Base-by-base conservation (phyloP, 2,888 invertebrate genomes). In the Gastracanthus pulcherrimus region DNA sequence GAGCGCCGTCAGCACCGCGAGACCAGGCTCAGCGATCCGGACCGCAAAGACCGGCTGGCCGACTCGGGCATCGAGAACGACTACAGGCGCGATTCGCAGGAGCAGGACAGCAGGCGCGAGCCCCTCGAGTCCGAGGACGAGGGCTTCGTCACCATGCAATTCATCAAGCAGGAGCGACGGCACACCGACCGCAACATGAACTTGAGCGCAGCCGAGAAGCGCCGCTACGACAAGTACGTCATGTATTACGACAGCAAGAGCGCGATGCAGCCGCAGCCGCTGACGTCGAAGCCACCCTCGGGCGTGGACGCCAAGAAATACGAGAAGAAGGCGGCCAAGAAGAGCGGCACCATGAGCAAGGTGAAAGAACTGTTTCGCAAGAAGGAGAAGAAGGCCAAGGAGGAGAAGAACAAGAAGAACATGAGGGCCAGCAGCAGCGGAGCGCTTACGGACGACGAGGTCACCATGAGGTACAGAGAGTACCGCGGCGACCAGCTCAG, bases 31-130 rank as follows among this genome's bases (percentile, higher is more conserved):
- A 92, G 92, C 81, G 93, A 92, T 83, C 89, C 90, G 38, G 93
- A 93, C 80, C 89, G 93, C 9, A 94, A 94, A 85, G 95, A 94
- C 87, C 93, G 94, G 75, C 92, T 95, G 72, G 95, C 94, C 2
- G 96, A 96, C 92, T 96, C 96, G 0, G 96, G 96, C 0, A 96
- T 96, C 84, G 96, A 96, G 88, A 96, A 96, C 85, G 96, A 96
- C 90, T 95, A 95, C 87, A 93, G 96, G 72, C 94, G 96, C 83
- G 96, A 96, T 86, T 95, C 95, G 0, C 89, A 90, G 72, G 90
- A 90, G 78, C 89, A 87, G 7, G 90, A 90, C 48, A 13, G 16
- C 36, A 84, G 90, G 34, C 86, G 90, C 41, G 90, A 90, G 41
- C 85, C 85, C 3, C 83, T 90, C 83, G 95, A 94, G 83, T 95